Evolutionary conservation across 2,797 vertebrate genomes (phyloP).

Genomic region (Trachops cirrhosus): DNA sequence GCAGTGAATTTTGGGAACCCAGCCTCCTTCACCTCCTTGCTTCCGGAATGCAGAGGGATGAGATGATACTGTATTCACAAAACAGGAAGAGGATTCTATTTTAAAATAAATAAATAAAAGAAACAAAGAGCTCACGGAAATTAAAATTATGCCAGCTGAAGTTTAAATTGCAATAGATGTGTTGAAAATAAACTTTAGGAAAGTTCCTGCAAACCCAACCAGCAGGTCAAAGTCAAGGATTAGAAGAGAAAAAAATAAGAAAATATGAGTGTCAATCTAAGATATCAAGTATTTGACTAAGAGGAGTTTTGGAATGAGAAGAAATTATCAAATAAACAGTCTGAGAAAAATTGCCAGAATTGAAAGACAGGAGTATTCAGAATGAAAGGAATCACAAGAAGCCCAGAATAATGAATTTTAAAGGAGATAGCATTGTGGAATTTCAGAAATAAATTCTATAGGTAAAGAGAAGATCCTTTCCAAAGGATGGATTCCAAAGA

Average conservation of each 20-base stretch:
- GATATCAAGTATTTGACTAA: not conserved
- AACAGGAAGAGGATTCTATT: not conserved
- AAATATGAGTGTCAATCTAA: not conserved
- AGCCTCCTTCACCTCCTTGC: not conserved
- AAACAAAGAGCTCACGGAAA: slow-evolving; percentile 1
- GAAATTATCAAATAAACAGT: not conserved
- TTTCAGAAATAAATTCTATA: slow-evolving; percentile 19
- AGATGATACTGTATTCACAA: not conserved
- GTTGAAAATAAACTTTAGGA: slow-evolving; percentile 14
- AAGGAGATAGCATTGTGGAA: not conserved
- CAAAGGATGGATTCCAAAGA: too few relatives aligned
- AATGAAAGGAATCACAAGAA: not conserved
- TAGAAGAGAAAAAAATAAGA: not conserved
- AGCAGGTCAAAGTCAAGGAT: not conserved
- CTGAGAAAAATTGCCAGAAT: slow-evolving; percentile 9
- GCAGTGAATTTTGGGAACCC: not conserved
- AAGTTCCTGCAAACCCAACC: not conserved
- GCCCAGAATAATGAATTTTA: not conserved
- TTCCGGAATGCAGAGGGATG: not conserved
- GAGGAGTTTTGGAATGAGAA: not conserved
- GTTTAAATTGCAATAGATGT: not conserved
- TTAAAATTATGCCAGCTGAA: not conserved
- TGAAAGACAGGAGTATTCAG: not conserved
- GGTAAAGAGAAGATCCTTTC: not conserved
- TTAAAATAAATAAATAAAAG: not conserved